A percentile compares a stretch with the other conserved stretches of the same genome.
phyloP scores from a whole-genome alignment of 2,888 invertebrate species.

The Belgica antarctica region DNA sequence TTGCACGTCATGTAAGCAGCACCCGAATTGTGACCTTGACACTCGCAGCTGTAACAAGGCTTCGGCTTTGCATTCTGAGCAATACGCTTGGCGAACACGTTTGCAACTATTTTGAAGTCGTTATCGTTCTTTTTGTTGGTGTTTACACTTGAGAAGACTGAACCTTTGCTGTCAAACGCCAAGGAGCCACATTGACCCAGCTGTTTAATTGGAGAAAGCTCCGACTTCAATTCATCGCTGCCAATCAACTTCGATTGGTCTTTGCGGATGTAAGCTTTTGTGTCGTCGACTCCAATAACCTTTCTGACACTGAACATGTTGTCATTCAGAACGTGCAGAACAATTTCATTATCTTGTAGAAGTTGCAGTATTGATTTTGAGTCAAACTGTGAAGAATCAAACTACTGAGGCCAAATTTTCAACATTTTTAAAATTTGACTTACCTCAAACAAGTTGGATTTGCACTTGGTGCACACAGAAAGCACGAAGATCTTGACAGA shows the following conservation, averaged over 20 bases:
- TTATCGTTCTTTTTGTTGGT: neutral
- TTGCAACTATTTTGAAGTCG: constrained; percentile 55
- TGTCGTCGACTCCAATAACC: constrained; percentile 76
- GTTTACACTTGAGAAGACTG: constrained; percentile 65
- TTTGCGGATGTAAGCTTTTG: constrained; percentile 75
- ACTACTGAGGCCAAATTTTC: neutral
- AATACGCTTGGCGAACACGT: constrained; percentile 66
- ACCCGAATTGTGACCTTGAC: constrained; percentile 65
- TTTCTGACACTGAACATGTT: constrained; percentile 74
- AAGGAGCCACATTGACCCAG: constrained; percentile 77
- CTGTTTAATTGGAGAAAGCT: constrained; percentile 73
- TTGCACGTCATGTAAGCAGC: constrained; percentile 66
- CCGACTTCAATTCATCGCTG: constrained; percentile 68
- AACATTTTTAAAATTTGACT: constrained; percentile 46
- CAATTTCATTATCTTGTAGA: constrained; percentile 75
- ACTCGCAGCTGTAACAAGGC: constrained; percentile 67
- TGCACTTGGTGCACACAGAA: constrained; percentile 76
- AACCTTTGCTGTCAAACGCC: constrained; percentile 80
- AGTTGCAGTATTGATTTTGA: constrained; percentile 79
- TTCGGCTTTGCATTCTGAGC: constrained; percentile 63
- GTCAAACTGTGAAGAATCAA: constrained; percentile 63
- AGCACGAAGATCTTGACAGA: constrained; percentile 80
- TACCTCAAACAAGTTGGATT: constrained; percentile 67
- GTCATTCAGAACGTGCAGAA: constrained; percentile 79
- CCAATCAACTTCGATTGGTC: constrained; percentile 68